A percentile compares a stretch with the other conserved stretches of the same genome.
These are phyloP conservation scores for Sebastiscus tertius DNA, from an alignment of 2,797 vertebrate species.

Conservation along the genomic window DNA sequence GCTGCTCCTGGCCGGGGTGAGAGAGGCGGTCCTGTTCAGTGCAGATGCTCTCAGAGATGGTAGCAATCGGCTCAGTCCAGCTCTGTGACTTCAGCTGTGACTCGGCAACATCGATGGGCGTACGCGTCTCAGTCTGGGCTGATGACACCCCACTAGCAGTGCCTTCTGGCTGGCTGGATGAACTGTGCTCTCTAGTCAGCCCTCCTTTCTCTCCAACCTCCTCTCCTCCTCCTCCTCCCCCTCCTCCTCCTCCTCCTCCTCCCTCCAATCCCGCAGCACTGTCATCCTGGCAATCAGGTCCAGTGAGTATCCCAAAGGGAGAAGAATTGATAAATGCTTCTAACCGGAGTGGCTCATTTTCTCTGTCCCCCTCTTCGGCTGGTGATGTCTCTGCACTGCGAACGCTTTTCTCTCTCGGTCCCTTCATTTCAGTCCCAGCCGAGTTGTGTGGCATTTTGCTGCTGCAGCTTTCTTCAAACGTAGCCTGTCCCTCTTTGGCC, in stretches of 20 bases:
- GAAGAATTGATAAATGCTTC: slow-evolving; percentile 63
- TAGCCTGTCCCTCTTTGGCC: slow-evolving; percentile 60
- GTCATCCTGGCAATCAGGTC: slow-evolving; percentile 70
- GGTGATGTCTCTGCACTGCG: slow-evolving; percentile 54
- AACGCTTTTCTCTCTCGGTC: slow-evolving; percentile 50
- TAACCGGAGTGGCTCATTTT: slow-evolving; percentile 58
- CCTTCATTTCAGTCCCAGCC: slow-evolving; percentile 66
- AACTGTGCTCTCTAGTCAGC: slow-evolving; percentile 68
- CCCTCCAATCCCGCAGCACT: slow-evolving; percentile 65
- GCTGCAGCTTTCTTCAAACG: slow-evolving; percentile 68
- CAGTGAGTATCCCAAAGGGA: slow-evolving; percentile 60
- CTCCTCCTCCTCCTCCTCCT: slow-evolving; percentile 56
- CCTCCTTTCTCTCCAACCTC: slow-evolving; percentile 66
- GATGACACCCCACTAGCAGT: slow-evolving; percentile 74
- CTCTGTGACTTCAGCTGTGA: slow-evolving; percentile 76
- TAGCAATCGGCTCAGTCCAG: slow-evolving; percentile 63
- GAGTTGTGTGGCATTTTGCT: slow-evolving; percentile 79
- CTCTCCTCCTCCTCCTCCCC: slow-evolving; percentile 58
- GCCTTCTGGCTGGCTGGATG: slow-evolving; percentile 73
- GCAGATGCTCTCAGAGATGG: slow-evolving; percentile 64
- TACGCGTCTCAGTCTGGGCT: slow-evolving; percentile 70
- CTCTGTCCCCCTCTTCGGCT: slow-evolving; percentile 63
- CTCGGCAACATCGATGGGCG: slow-evolving; percentile 79
- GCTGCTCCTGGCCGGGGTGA: slow-evolving; percentile 55
- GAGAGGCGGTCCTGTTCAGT: slow-evolving; percentile 61